phyloP scores from a whole-genome alignment of 2,888 invertebrate genomes.

The Hemaris fuciformis region DNA sequence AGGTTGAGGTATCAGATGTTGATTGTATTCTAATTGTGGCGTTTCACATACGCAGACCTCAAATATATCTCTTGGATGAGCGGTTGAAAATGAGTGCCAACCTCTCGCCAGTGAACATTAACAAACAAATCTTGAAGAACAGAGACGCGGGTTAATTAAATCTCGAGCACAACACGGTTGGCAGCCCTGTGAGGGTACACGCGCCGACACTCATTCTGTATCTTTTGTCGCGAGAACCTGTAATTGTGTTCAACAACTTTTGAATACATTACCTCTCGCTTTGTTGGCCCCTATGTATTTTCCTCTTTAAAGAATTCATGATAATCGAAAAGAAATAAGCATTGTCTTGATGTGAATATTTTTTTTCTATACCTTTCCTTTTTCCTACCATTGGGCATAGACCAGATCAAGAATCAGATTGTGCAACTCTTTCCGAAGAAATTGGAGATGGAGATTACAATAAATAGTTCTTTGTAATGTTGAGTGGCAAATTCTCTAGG shows the following conservation, averaged over 20 bases:
- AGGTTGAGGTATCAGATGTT: no score
- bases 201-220: background rate
- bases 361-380: no score
- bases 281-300: background rate
- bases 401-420: no score
- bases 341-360: no score
- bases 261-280: background rate
- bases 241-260: slow-evolving; percentile 9
- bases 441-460: no score
- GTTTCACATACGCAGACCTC: background rate
- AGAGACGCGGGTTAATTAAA: background rate
- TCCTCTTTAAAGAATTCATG: no score
- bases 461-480: no score
- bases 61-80: background rate
- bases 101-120: background rate
- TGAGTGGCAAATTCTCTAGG: no score
- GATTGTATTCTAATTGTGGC: no score
- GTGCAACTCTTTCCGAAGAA: no score
- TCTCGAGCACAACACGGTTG: background rate
- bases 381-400: no score
- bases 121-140: background rate
- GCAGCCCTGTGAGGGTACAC: background rate
- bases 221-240: background rate
- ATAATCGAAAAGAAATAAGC: no score
- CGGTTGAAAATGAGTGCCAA: background rate